Conservation (phyloP, 2,888 invertebrate species). For the Parnassius apollo region DNA sequence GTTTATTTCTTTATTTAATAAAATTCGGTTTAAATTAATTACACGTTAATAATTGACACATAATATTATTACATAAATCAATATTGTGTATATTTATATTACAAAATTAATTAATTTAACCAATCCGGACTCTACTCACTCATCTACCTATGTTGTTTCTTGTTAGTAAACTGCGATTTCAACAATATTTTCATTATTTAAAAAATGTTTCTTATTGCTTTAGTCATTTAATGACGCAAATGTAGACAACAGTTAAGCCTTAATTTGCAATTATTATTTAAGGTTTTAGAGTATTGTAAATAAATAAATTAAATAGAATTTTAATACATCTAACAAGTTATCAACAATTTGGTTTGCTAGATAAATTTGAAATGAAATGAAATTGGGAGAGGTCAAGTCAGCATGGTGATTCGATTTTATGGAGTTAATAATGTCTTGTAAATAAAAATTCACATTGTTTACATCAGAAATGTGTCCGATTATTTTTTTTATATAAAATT, state of each 20-base stretch:
- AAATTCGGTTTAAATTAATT: too few species aligned
- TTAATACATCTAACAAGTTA: background rate
- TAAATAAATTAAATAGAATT: background rate
- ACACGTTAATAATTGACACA: too few species aligned
- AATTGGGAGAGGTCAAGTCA: constrained; percentile 7
- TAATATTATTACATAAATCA: too few species aligned
- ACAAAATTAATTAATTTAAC: too few species aligned
- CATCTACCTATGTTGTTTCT: too few species aligned
- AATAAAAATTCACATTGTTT: too few species aligned
- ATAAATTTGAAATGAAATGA: constrained; percentile 8
- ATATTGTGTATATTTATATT: too few species aligned
- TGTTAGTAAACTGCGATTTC: too few species aligned
- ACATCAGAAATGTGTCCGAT: background rate
- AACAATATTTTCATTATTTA: too few species aligned
- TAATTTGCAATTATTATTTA: background rate
- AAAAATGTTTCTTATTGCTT: too few species aligned
- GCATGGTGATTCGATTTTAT: constrained; percentile 15
- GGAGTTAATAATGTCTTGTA: background rate
- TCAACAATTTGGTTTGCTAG: constrained; percentile 13
- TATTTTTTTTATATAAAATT: background rate
- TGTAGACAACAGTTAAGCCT: background rate
- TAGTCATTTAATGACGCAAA: constrained; percentile 21
- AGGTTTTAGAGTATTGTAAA: background rate
- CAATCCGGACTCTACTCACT: too few species aligned
- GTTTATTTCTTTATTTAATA: too few species aligned